These are phyloP conservation scores for Ctenosaura bakeri DNA, from an alignment of 2,797 vertebrate species.

Conservation along the genomic window DNA sequence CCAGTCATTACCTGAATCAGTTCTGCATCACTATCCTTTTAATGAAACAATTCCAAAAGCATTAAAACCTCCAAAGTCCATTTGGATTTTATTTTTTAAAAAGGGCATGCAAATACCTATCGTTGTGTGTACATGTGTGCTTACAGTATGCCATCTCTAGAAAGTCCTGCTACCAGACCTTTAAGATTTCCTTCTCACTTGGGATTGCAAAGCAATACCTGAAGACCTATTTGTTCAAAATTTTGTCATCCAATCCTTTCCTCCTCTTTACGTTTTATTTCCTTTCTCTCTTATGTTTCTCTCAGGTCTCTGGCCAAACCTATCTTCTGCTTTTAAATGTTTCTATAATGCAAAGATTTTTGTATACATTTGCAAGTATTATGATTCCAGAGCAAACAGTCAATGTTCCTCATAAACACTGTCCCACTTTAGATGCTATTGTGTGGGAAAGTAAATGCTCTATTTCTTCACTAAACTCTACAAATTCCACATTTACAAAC, in stretches of 20 bases:
- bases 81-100: background rate
- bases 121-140: background rate
- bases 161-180: too few relatives aligned
- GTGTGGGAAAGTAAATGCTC: background rate
- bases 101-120: background rate
- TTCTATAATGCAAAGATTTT: background rate
- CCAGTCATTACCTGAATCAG: background rate
- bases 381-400: background rate
- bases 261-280: background rate
- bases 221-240: background rate
- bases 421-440: background rate
- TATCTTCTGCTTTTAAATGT: background rate
- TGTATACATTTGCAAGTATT: background rate
- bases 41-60: background rate
- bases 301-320: background rate
- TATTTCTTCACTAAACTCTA: background rate
- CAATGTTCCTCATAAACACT: background rate
- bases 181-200: background rate
- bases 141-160: background rate
- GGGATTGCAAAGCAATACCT: background rate
- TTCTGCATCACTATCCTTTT: background rate
- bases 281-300: background rate
- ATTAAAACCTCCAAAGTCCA: background rate
- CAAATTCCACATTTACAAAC: constrained; percentile 1
- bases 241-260: background rate